These are phyloP conservation scores for Drosophila micromelanica DNA, from an alignment of 1,140 invertebrate genomes.

Conservation along the genomic window DNA sequence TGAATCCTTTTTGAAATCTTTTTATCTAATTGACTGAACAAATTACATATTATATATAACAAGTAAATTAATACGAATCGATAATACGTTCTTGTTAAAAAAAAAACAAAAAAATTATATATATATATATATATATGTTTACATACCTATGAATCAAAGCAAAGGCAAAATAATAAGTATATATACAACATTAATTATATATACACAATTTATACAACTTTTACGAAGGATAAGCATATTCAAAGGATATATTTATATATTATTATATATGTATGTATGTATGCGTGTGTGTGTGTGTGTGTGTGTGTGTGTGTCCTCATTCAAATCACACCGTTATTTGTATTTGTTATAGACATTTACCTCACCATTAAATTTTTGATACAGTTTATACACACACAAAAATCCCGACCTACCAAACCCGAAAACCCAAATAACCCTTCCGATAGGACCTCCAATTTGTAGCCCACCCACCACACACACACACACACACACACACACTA, in stretches of 20 bases:
- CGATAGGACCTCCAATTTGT: too few relatives aligned
- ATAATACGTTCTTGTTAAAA: slow-evolving; percentile 73
- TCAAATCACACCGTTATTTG: slow-evolving; percentile 62
- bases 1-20: slow-evolving; percentile 77
- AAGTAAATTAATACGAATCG: slow-evolving; percentile 71
- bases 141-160: slow-evolving; percentile 25
- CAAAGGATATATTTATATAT: slow-evolving; percentile 67
- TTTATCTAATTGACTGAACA: slow-evolving; percentile 81
- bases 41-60: slow-evolving; percentile 72
- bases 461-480: too few relatives aligned
- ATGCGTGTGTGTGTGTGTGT: slow-evolving; percentile 24
- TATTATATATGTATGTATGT: slow-evolving; percentile 55
- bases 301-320: slow-evolving; percentile 37
- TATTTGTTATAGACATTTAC: slow-evolving; percentile 59
- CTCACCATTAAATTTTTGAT: slow-evolving; percentile 62
- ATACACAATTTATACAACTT: slow-evolving; percentile 78
- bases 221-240: slow-evolving; percentile 68
- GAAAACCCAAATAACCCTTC: background rate
- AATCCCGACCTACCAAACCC: too few relatives aligned
- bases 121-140: slow-evolving; percentile 27
- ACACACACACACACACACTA: background rate
- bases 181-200: slow-evolving; percentile 32
- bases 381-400: slow-evolving; percentile 70
- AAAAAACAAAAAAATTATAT: slow-evolving; percentile 10
- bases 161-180: slow-evolving; percentile 41